A percentile compares a stretch with the other conserved stretches of the same genome.
phyloP scores from a whole-genome alignment of 2,797 vertebrate species.

The Gymnodraco acuticeps region DNA sequence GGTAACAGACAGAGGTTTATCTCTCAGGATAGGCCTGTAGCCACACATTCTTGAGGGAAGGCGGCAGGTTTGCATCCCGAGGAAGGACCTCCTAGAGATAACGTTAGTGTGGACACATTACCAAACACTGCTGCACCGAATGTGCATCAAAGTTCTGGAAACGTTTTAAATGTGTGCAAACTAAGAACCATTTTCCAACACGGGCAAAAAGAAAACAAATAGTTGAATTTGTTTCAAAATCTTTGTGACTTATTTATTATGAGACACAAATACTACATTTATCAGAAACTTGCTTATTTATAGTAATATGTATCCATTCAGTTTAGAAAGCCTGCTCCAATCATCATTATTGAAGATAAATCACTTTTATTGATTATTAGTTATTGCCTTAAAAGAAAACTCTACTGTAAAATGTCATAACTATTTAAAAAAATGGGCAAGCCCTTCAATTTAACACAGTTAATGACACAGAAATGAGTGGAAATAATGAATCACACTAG shows the following conservation, averaged over 20 bases:
- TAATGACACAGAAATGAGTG: conserved; percentile 12
- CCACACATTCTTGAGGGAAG: conserved; percentile 53
- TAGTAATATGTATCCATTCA: not conserved
- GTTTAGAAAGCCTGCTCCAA: not conserved
- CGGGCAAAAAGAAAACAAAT: no score
- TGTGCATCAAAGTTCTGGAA: not conserved
- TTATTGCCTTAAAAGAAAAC: not conserved
- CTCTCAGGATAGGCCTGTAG: conserved; percentile 61
- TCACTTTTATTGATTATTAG: not conserved
- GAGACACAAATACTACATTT: not conserved
- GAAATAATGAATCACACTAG: conserved; percentile 11
- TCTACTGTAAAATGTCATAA: not conserved
- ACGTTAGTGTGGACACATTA: conserved; percentile 26
- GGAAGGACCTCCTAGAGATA: conserved; percentile 54
- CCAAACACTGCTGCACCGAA: not conserved
- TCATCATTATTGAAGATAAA: conserved; percentile 4
- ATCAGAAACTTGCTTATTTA: not conserved
- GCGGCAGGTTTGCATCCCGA: conserved; percentile 58
- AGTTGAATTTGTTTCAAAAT: not conserved
- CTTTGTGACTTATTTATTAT: not conserved
- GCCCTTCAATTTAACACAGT: not conserved
- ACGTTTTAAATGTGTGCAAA: conserved; percentile 7
- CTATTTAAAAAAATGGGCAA: not conserved
- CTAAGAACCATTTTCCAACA: not conserved
- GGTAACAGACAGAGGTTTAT: conserved; percentile 75